Evolutionary conservation across 1,140 invertebrate species (phyloP).

Genomic region (Chlorops oryzae): DNA sequence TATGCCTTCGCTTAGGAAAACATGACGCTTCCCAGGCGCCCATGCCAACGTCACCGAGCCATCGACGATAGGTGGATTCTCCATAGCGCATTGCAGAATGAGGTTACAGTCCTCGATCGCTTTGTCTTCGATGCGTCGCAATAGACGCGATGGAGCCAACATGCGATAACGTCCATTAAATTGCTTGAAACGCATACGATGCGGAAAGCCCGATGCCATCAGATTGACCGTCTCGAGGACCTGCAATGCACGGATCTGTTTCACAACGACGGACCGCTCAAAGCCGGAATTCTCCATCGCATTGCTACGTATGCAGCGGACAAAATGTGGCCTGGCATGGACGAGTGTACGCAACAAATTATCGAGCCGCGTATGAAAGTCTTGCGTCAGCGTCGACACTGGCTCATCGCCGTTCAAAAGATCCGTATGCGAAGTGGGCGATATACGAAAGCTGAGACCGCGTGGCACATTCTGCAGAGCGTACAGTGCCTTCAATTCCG

Average conservation of each 20-base stretch:
- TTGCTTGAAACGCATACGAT: conserved; percentile 91
- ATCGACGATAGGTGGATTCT: conserved; percentile 45
- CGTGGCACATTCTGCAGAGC: conserved; percentile 73
- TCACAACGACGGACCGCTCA: conserved; percentile 71
- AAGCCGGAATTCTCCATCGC: conserved; percentile 71
- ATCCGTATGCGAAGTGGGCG: conserved; percentile 83
- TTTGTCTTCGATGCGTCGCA: conserved; percentile 72
- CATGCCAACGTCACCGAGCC: conserved; percentile 44
- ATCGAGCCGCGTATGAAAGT: conserved; percentile 89
- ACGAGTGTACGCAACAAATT: conserved; percentile 85
- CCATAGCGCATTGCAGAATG: conserved; percentile 62
- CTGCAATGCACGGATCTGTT: conserved; percentile 80
- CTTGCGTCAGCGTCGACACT: conserved; percentile 85
- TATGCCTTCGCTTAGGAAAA: conserved; percentile 90
- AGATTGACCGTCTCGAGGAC: conserved; percentile 91
- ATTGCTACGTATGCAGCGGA: conserved; percentile 85
- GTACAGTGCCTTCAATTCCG: conserved; percentile 82
- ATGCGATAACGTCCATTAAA: conserved; percentile 81
- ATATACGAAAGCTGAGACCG: conserved; percentile 81
- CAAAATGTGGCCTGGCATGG: conserved; percentile 89
- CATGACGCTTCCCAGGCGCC: conserved; percentile 88
- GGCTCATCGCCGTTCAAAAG: conserved; percentile 82
- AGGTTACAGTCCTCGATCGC: conserved; percentile 72
- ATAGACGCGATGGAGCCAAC: conserved; percentile 68
- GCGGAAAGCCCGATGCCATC: conserved; percentile 89